These are phyloP conservation scores for Triplophysa siluroides DNA, from an alignment of 2,113 vertebrate genomes.

Conservation along the genomic window DNA sequence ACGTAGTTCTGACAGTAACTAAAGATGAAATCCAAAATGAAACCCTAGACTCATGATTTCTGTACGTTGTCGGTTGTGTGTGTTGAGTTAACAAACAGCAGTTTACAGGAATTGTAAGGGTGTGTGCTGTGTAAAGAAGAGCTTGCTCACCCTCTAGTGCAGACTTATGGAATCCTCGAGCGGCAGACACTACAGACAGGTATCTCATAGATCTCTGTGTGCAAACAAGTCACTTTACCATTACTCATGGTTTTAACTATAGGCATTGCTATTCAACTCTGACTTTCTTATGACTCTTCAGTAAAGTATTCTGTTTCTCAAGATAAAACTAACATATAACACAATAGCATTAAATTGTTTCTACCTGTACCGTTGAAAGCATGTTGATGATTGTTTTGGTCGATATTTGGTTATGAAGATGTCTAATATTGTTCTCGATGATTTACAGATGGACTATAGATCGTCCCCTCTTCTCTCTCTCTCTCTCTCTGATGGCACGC, in stretches of 20 bases:
- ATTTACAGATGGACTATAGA: background rate
- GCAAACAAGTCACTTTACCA: background rate
- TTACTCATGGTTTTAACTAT: too few species aligned
- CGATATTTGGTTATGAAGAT: conserved; percentile 19
- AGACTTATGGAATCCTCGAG: conserved; percentile 70
- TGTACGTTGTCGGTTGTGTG: background rate
- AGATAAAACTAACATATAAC: background rate
- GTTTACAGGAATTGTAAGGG: background rate
- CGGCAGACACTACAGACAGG: conserved; percentile 40
- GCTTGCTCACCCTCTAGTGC: conserved; percentile 72
- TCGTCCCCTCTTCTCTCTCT: conserved; percentile 9
- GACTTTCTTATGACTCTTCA: too few species aligned
- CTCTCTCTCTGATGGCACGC: conserved; percentile 6
- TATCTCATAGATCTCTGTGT: conserved; percentile 66
- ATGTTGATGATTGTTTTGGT: conserved; percentile 54
- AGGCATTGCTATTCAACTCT: too few species aligned
- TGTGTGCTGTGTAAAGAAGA: background rate
- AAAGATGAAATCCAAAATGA: background rate
- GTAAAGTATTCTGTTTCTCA: too few species aligned
- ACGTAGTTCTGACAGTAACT: background rate
- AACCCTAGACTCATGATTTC: background rate
- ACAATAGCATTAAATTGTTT: background rate
- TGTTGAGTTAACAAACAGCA: background rate
- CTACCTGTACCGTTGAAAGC: conserved; percentile 68
- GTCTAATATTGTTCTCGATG: conserved; percentile 1